phyloP scores from a whole-genome alignment of 2,888 invertebrate genomes.

The Heliconius ethilla region DNA sequence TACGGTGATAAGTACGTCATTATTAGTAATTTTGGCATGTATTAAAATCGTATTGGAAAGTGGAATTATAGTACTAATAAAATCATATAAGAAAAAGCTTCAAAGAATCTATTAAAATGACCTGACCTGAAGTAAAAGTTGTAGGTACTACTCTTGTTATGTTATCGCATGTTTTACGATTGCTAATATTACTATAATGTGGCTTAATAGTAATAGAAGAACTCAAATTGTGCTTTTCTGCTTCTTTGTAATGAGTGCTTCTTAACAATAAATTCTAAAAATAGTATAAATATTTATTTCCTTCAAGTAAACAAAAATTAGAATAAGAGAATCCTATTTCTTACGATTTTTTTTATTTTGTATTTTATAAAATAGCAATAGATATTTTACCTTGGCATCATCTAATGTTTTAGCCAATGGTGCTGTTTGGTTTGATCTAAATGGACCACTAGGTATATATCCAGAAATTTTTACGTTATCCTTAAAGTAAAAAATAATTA shows the following conservation, averaged over 20 bases:
- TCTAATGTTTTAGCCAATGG: constrained; percentile 64
- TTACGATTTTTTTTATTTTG: background rate
- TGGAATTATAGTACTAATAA: background rate
- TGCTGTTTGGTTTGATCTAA: constrained; percentile 61
- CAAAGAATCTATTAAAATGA: too few species aligned
- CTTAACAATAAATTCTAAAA: constrained; percentile 56
- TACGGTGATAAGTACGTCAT: too few species aligned
- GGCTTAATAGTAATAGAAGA: constrained; percentile 60
- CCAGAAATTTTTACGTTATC: constrained; percentile 44
- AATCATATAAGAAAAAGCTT: background rate
- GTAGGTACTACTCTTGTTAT: constrained; percentile 50
- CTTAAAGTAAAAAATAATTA: constrained; percentile 10
- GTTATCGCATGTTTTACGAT: constrained; percentile 41
- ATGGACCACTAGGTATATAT: constrained; percentile 56
- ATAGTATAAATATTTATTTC: constrained; percentile 19
- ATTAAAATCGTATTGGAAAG: background rate
- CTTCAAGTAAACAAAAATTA: too few species aligned
- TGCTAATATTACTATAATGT: constrained; percentile 50
- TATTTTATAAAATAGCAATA: background rate
- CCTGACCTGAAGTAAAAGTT: constrained; percentile 50
- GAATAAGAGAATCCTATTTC: background rate
- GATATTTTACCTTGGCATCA: constrained; percentile 62
- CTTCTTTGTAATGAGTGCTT: constrained; percentile 56
- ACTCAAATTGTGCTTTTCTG: constrained; percentile 52
- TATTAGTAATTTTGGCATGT: too few species aligned